A percentile compares a stretch with the other conserved stretches of the same genome.
Conservation (phyloP, 1,140 invertebrate genomes). For the Homarus americanus region DNA sequence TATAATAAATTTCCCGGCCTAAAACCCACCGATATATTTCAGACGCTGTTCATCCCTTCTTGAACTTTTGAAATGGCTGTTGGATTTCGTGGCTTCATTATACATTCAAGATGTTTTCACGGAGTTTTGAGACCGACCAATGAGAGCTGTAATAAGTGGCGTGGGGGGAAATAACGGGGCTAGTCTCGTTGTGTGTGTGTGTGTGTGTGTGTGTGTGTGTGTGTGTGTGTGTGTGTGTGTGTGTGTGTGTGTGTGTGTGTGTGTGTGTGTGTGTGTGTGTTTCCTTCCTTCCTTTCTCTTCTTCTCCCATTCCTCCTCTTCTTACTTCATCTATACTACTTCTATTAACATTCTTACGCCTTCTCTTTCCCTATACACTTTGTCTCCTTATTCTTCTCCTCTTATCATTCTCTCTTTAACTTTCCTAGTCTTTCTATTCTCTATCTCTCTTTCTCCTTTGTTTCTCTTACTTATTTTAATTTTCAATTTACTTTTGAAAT, state of each 20-base stretch:
- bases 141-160: constrained; percentile 32
- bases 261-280: neutral
- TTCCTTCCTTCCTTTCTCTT: neutral
- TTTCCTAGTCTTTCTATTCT: neutral
- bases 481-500: too few relatives aligned
- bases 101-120: constrained; percentile 69
- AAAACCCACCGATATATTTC: neutral
- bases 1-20: neutral
- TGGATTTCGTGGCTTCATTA: constrained; percentile 55
- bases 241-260: neutral
- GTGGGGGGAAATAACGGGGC: constrained; percentile 5
- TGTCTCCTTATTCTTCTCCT: neutral
- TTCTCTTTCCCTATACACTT: too few relatives aligned
- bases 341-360: neutral
- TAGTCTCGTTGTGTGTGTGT: neutral
- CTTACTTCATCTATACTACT: neutral
- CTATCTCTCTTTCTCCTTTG: neutral
- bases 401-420: neutral
- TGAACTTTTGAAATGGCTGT: constrained; percentile 43
- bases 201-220: neutral
- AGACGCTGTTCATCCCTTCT: neutral
- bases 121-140: constrained; percentile 18
- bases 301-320: too few relatives aligned
- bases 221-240: neutral
- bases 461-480: neutral